Base-by-base conservation (phyloP, 1,140 invertebrate genomes). In the Drosophila yakuba region DNA sequence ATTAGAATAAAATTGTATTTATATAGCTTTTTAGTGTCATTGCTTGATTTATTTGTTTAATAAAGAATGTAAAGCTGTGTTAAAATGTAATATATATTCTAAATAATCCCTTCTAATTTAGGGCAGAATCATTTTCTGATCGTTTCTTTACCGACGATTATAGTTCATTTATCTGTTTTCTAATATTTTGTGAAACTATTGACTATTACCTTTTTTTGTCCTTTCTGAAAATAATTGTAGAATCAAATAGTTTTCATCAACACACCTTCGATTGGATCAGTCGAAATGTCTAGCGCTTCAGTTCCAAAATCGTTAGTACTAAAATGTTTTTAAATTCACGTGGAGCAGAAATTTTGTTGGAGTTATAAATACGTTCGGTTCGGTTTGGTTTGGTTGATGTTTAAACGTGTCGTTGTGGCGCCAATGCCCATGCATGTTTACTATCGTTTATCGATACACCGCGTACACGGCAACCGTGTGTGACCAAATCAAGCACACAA, bases 251-350 rank as follows among this genome's bases (percentile, higher is more conserved):
- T 8, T 32, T 32, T 8, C 32, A 60, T 45, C 51, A 63, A 55
- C 2, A 28, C 32, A 32, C 32, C 61, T 43, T 76, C 14, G 74
- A 36, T 25, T 39, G 0, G n/a, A 36, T 36, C 55, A 43, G 17
- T 44, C 38, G 38, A 68, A 50, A 15, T 25, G 43, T 15, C n/a
- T 44, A 59, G 76, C 39, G 55, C 52, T 36, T 45, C 11, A 45
- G 17, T 38, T 25, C 23, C 51, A 35, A 64, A 82, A 71, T 74
- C 50, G 54, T 66, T 72, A 86, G 79, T 84, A 67, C 72, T 77
- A 88, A 88, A 89, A 88, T 88, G 83, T 89, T 88, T 88, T 89
- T 73, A 88, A 89, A 89, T 88, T 88, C 60, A 89, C 76, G 80
- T 88, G 88, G 75, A 89, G 72, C 72, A 80, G 66, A 89, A 77